Percentiles rank a stretch among this genome's conserved stretches.
Conservation (phyloP, 2,113 vertebrate species). For the Psittacara wagleri region DNA sequence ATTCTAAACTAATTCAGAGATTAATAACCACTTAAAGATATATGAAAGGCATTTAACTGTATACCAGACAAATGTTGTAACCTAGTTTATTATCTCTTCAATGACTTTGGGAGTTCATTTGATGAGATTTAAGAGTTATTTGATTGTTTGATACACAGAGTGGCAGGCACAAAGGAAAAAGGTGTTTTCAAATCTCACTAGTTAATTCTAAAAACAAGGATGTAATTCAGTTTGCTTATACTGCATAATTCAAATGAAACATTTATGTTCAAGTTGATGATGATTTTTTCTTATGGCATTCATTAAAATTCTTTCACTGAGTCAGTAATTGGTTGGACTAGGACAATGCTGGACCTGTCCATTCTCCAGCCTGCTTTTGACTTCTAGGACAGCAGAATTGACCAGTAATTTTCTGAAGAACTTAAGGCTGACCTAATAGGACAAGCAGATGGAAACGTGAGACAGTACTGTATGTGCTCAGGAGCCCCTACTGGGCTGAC, state of each 20-base stretch:
- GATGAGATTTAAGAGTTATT: slow-evolving; percentile 63
- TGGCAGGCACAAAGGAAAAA: slow-evolving; percentile 2
- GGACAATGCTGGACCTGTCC: neutral
- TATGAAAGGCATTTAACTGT: slow-evolving; percentile 70
- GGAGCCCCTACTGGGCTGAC: neutral
- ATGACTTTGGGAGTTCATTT: slow-evolving; percentile 64
- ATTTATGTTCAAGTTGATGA: slow-evolving; percentile 49
- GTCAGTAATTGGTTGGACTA: neutral
- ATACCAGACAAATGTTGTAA: slow-evolving; percentile 52
- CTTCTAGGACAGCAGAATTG: neutral
- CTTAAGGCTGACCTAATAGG: neutral
- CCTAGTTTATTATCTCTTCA: slow-evolving; percentile 59
- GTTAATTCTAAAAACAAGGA: slow-evolving; percentile 34
- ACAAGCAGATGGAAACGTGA: neutral
- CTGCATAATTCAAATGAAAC: slow-evolving; percentile 33
- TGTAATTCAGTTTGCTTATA: slow-evolving; percentile 44
- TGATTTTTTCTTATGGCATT: neutral
- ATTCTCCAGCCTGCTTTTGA: neutral
- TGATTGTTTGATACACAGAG: slow-evolving; percentile 43
- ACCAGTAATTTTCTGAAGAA: neutral
- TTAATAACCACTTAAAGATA: slow-evolving; percentile 81
- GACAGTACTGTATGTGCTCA: neutral
- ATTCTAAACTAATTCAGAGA: slow-evolving; percentile 77
- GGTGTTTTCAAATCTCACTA: slow-evolving; percentile 7
- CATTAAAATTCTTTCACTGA: neutral